Evolutionary conservation across 2,113 vertebrate species (phyloP), one percentile per base, ranked within the genome.

Genomic region (Antechinus flavipes): DNA sequence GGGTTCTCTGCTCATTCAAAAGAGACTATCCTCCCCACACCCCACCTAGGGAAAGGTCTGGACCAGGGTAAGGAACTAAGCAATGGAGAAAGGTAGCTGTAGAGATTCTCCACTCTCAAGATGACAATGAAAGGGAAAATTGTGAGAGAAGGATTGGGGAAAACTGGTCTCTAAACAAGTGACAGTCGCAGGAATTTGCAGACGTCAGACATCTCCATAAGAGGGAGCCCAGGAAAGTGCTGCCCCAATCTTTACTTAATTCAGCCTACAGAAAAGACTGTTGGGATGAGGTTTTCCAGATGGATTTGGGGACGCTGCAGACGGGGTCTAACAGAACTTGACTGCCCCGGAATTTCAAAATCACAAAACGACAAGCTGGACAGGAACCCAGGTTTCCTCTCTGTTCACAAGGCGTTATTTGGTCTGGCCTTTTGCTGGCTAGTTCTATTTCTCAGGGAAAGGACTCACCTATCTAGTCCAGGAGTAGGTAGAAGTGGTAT

Each of bases 41-140:
- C 91, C 50, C 50, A 11, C 16, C 25, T 25, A 24, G 1, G 24
- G 93, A 84, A 84, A 84, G 92, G 61, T 89, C 90, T 91, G 76
- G 92, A 49, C 91, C n/a, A 61, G n/a, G 89, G 19, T 90, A 68
- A 76, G 92, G 47, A 90, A 53, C 93, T 56, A 92, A 84, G 90
- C 46, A 42, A 42, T 22, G 22, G 35, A 76, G 61, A n/a, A 19
- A 76, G 35, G 30, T 6, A n/a, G 16, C 16, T 6, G 14, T 68
- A 22, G 14, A 84, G 68, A 84, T 42, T 84, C n/a, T 22, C 35
- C 68, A 22, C 42, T 42, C 35, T 84, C 35, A 84, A 23, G 68
- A 84, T 84, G n/a, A 84, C 61, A 84, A 68, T 42, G 54, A 26
- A n/a, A 56, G 27, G 27, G 49, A 92, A 23, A 52, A 42, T 26